Base-by-base conservation (phyloP, 2,797 vertebrate genomes). In the Oryzias dopingdopingensis region DNA sequence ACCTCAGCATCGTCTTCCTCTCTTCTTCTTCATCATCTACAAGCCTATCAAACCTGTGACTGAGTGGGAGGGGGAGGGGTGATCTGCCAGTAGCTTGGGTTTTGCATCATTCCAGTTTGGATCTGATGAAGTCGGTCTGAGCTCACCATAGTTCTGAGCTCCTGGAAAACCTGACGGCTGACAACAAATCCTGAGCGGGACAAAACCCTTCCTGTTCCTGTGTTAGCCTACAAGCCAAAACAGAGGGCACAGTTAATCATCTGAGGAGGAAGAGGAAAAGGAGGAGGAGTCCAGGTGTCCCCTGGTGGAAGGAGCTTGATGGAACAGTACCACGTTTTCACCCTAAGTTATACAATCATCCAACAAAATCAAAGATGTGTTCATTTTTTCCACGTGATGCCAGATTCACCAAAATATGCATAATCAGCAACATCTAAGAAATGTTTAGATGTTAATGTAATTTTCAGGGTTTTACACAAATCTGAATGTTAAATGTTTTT, bases 71-170 rank as follows among this genome's bases (percentile, higher is more conserved):
- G 42, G 65, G 40, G 3, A 32, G 54, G 54, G 71, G 76, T 75
- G 77, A 52, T 78, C 67, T 80, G 86, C 84, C 80, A 82, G 75
- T 85, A 83, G 83, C 85, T 62, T 18, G 67, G 76, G 67, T 75
- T 81, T 79, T 76, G 72, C 78, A 70, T 83, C 86, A 88, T 91
- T 89, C 85, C 74, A 77, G 65, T 74, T 85, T 74, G 45, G 41
- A 76, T 63, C 77, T 59, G 67, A 81, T 57, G 54, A 79, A 80
- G 77, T 83, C 82, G 82, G 82, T 80, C 88, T 72, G 84, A 86
- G 86, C 91, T 93, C 92, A 93, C 91, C 92, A 93, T 93, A 76
- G 84, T 92, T 86, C 87, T 88, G 89, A 92, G 85, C 86, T 89
- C 82, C 88, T 74, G 83, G 84, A 90, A 88, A 91, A 92, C 85